These are phyloP conservation scores for Torymus aiolomorphi DNA, from an alignment of 2,888 invertebrate genomes.

Conservation along the genomic window DNA sequence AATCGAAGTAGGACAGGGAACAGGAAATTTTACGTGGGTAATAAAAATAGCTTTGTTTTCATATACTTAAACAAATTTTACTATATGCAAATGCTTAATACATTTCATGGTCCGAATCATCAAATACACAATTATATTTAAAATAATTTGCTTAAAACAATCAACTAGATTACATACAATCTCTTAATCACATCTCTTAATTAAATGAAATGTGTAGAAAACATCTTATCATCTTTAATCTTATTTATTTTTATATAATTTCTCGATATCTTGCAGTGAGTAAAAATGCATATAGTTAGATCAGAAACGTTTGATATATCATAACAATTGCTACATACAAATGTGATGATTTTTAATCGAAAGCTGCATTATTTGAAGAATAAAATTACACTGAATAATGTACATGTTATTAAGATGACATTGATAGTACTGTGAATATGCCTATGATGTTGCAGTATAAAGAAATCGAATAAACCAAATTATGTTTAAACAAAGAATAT, in stretches of 20 bases:
- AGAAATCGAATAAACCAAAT: constrained; percentile 46
- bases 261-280: constrained; percentile 45
- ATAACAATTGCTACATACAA: constrained; percentile 51
- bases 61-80: constrained; percentile 57
- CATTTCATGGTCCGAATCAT: constrained; percentile 56
- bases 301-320: constrained; percentile 50
- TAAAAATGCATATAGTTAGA: constrained; percentile 57
- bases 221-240: constrained; percentile 53
- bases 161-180: constrained; percentile 19
- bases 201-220: constrained; percentile 57
- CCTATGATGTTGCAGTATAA: constrained; percentile 39
- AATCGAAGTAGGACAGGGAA: too few relatives aligned
- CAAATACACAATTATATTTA: constrained; percentile 55
- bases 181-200: constrained; percentile 48
- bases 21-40: background rate
- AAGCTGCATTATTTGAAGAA: constrained; percentile 35
- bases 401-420: constrained; percentile 49
- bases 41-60: constrained; percentile 29
- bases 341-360: constrained; percentile 46
- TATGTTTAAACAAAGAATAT: constrained; percentile 53
- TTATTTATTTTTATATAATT: constrained; percentile 49
- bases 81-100: constrained; percentile 53
- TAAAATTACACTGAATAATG: constrained; percentile 53
- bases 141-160: constrained; percentile 57
- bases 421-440: constrained; percentile 44